These are phyloP conservation scores for Neoseiulus cucumeris DNA, from an alignment of 1,140 invertebrate genomes.

Conservation along the genomic window DNA sequence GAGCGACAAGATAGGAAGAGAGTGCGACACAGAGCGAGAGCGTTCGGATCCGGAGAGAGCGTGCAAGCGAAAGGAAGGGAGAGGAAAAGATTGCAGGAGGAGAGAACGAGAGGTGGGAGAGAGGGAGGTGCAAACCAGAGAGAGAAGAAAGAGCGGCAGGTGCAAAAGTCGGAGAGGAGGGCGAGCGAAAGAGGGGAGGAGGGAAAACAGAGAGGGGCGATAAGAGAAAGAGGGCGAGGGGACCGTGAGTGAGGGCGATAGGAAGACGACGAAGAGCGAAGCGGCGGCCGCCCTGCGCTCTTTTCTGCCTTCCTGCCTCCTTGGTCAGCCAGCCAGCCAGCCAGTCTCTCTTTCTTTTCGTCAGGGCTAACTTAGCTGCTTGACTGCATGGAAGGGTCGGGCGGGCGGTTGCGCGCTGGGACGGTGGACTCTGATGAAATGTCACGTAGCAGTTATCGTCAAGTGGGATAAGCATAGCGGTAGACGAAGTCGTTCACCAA, in stretches of 20 bases:
- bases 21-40: neutral
- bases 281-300: neutral
- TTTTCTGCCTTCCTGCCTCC: neutral
- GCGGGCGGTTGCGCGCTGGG: neutral
- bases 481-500: neutral
- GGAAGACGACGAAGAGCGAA: neutral
- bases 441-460: conserved; percentile 1
- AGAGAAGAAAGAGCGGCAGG: neutral
- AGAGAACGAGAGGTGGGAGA: neutral
- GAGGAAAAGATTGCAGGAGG: neutral
- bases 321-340: neutral
- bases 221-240: neutral
- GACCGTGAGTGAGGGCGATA: too few species aligned
- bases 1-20: neutral
- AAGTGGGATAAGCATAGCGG: conserved; percentile 13
- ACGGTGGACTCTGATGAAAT: conserved; percentile 14
- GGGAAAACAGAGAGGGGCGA: neutral
- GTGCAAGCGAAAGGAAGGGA: neutral
- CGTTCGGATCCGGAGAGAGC: neutral
- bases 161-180: too few species aligned
- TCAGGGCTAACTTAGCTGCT: too few species aligned
- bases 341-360: too few species aligned
- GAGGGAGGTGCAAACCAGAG: neutral
- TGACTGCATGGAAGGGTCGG: neutral
- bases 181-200: neutral